A percentile compares a stretch with the other conserved stretches of the same genome.
Conservation (phyloP, 23 tunicate genomes). For the Ciona savignyi region DNA sequence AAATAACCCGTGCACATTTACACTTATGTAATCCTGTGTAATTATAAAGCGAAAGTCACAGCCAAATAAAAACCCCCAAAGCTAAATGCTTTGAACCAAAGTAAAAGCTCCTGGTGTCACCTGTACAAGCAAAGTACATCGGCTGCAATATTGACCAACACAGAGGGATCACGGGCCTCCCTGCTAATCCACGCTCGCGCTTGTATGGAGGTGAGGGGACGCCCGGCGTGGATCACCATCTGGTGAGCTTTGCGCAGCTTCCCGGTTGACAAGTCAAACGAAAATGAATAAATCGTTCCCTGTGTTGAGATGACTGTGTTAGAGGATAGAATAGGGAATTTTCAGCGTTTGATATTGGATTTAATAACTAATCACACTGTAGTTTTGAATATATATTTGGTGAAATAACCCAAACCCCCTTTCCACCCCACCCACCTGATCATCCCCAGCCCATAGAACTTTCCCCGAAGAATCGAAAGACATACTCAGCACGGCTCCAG, state of each 20-base stretch:
- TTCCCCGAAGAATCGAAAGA: constrained; percentile 84
- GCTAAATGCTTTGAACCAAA: neutral
- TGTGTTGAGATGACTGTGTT: no score
- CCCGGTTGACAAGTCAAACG: constrained; percentile 66
- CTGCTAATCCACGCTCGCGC: constrained; percentile 88
- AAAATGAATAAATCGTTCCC: constrained; percentile 73
- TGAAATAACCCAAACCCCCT: no score
- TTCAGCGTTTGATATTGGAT: no score
- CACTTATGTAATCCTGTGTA: no score
- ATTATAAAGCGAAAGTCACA: neutral
- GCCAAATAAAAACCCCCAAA: neutral
- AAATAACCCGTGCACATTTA: neutral
- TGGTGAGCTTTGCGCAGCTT: constrained; percentile 63
- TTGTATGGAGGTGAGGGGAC: constrained; percentile 57
- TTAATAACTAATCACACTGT: no score
- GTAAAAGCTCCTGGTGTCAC: constrained; percentile 17
- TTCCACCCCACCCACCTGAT: constrained; percentile 64
- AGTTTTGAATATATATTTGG: no score
- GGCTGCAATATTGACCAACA: constrained; percentile 65
- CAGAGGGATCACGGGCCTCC: constrained; percentile 87
- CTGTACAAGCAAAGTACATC: constrained; percentile 42
- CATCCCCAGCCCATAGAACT: constrained; percentile 74
- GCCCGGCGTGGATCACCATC: constrained; percentile 45
- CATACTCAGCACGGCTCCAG: constrained; percentile 65
- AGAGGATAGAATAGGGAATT: no score